These are phyloP conservation scores for Drosophila bifasciata DNA, from an alignment of 1,140 invertebrate species.

Conservation along the genomic window DNA sequence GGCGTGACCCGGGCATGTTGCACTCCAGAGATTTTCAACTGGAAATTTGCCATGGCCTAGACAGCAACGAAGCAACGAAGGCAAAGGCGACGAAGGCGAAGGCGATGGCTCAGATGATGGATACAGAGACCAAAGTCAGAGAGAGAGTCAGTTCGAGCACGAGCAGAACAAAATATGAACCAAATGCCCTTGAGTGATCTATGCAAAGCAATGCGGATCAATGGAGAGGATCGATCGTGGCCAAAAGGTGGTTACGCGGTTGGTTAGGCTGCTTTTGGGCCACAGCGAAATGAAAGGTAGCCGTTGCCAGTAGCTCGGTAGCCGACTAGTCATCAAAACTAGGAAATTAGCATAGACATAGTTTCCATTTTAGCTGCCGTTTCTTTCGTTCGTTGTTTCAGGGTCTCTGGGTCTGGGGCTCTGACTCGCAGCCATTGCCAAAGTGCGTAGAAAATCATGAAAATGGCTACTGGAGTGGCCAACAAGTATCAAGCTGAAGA, in stretches of 20 bases:
- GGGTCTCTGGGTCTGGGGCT: too few relatives aligned
- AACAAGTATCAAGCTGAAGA: constrained; percentile 20
- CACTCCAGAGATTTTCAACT: constrained; percentile 33
- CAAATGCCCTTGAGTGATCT: constrained; percentile 72
- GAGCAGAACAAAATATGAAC: constrained; percentile 57
- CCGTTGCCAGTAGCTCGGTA: constrained; percentile 60
- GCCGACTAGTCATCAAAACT: constrained; percentile 69
- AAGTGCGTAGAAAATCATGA: constrained; percentile 81
- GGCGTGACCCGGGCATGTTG: constrained; percentile 58
- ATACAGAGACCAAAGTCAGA: constrained; percentile 3
- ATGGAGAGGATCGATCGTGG: constrained; percentile 51
- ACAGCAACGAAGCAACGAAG: constrained; percentile 7
- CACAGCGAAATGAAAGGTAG: constrained; percentile 62
- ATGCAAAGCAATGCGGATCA: constrained; percentile 53
- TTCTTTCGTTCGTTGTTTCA: too few relatives aligned
- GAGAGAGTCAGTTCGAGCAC: constrained; percentile 24
- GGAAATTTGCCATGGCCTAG: constrained; percentile 63
- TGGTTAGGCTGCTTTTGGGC: constrained; percentile 18
- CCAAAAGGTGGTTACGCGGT: constrained; percentile 57
- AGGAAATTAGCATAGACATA: constrained; percentile 70
- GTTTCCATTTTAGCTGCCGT: constrained; percentile 36
- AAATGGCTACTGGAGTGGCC: constrained; percentile 72
- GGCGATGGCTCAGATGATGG: constrained; percentile 8
- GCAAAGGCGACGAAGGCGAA: constrained; percentile 2
- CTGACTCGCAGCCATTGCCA: constrained; percentile 65